Percentiles rank a stretch among this genome's conserved stretches.
These are phyloP conservation scores for Ictidomys tridecemlineatus DNA, from an alignment of 2,113 vertebrate genomes.

Conservation along the genomic window DNA sequence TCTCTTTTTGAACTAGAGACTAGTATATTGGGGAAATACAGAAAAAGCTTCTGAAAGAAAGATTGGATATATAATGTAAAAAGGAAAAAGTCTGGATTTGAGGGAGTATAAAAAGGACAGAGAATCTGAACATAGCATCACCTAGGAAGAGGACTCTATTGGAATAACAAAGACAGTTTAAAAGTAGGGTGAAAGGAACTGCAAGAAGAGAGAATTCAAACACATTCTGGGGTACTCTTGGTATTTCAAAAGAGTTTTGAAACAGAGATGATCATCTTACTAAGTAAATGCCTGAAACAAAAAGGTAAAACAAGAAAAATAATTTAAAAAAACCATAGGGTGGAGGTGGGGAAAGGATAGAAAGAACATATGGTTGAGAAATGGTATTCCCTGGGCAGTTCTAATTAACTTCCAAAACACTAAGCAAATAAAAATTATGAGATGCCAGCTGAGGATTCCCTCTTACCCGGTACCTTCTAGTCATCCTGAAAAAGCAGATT, in stretches of 20 bases:
- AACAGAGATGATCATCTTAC: conserved; percentile 34
- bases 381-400: neutral
- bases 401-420: conserved; percentile 1
- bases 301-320: neutral
- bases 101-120: neutral
- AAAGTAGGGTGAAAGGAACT: conserved; percentile 16
- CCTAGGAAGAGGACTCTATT: neutral
- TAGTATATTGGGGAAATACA: neutral
- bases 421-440: conserved; percentile 11
- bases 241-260: conserved; percentile 22
- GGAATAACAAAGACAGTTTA: neutral
- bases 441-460: neutral
- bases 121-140: neutral
- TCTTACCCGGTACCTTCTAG: neutral
- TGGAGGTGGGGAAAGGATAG: neutral
- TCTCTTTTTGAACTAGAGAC: neutral
- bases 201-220: neutral
- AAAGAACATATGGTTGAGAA: neutral
- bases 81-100: conserved; percentile 36
- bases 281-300: conserved; percentile 27
- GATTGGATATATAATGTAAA: neutral
- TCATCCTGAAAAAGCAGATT: conserved; percentile 25
- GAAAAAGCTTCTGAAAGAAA: neutral
- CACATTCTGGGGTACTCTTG: neutral
- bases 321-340: neutral